These are phyloP conservation scores for Climacteris rufus DNA, from an alignment of 2,113 vertebrate genomes.

Conservation along the genomic window DNA sequence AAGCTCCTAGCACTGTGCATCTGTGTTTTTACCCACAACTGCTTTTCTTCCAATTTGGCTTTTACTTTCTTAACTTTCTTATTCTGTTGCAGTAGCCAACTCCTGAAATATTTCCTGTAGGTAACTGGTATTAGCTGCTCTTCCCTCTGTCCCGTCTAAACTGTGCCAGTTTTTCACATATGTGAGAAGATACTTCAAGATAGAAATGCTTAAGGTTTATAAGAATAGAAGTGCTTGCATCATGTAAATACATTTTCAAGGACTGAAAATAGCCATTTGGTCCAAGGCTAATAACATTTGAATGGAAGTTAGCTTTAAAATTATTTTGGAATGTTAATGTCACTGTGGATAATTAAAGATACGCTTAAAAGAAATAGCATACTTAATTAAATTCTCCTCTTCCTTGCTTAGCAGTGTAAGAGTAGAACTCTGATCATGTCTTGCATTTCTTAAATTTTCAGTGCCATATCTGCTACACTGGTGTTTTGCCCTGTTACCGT, in stretches of 20 bases:
- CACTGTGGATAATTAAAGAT: not conserved
- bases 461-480: no score
- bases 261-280: not conserved
- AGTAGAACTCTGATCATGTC: not conserved
- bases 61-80: not conserved
- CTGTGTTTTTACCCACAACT: fast-evolving
- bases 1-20: fast-evolving
- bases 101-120: not conserved
- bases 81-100: not conserved
- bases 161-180: not conserved
- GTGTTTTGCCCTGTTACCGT: not conserved
- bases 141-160: not conserved
- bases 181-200: not conserved
- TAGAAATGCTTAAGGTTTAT: not conserved
- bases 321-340: not conserved
- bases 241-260: not conserved
- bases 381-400: not conserved
- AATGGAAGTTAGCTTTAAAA: not conserved
- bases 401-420: not conserved
- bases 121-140: not conserved
- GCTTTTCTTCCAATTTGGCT: not conserved
- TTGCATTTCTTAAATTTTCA: not conserved
- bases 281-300: not conserved
- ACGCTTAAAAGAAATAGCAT: not conserved
- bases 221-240: not conserved